Evolutionary conservation across 2,797 vertebrate species (phyloP), one percentile per base, ranked within the genome.

Genomic region (Sebastes jordani): DNA sequence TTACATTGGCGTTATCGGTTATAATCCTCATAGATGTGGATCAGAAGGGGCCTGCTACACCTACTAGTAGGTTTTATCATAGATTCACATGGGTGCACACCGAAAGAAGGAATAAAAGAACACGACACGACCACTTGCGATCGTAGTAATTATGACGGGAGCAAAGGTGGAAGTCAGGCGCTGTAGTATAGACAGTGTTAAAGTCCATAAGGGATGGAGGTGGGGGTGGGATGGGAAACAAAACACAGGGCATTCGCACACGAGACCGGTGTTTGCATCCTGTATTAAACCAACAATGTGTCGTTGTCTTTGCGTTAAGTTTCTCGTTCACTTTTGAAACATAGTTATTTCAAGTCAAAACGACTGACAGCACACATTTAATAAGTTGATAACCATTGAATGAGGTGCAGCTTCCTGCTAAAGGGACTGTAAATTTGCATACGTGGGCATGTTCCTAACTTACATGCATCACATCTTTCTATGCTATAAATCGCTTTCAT

Each of bases 361-460:
- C 20, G 14, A 10, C 49, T 22, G 49, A 54, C 0, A 52, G 20
- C 49, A 2, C 49, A 54, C n/a, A 54, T 54, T 54, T 22, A 54
- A 54, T 54, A n/a, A 54, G 49, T n/a, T 54, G n/a, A 22, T 22
- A 54, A 22, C 49, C 8, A 4, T 54, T 9, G 3, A 22, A 54
- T 54, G 4, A 9, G 20, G n/a, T 22, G 49, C 49, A 22, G 8
- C 49, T 23, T 49, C 30, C 13, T 29, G 22, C 36, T 59, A 36
- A 67, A 29, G 20, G n/a, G 27, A 32, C 38, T 52, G 18, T 46
- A 65, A 0, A 62, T 81, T 82, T 67, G 55, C 64, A 62, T 62
- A 62, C 29, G 30, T 71, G 30, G 29, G 11, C 29, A 66, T 64
- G 56, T 3, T 67, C 71, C 71, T 72, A 54, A 65, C 74, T 34